A percentile compares a stretch with the other conserved stretches of the same genome.
These are phyloP conservation scores for Cygnus atratus DNA, from an alignment of 2,113 vertebrate genomes.

Conservation along the genomic window DNA sequence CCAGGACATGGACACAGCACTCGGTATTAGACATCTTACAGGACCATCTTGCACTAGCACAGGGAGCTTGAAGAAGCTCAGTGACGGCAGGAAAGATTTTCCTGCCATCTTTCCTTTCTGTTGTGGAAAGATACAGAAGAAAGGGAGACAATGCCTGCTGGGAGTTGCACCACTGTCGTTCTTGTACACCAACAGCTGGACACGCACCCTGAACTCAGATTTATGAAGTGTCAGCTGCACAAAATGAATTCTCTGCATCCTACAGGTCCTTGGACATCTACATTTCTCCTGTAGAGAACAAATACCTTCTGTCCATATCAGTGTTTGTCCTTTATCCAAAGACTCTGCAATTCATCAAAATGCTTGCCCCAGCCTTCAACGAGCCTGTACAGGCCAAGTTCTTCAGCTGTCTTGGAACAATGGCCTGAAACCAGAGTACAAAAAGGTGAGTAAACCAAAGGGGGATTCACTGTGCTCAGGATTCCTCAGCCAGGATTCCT, in stretches of 20 bases:
- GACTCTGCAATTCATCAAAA: background rate
- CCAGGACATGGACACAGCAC: background rate
- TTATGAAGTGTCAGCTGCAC: background rate
- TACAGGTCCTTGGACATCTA: background rate
- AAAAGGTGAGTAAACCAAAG: background rate
- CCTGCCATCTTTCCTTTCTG: background rate
- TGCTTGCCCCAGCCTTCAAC: background rate
- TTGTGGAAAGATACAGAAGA: background rate
- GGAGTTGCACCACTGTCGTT: background rate
- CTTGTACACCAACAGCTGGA: background rate
- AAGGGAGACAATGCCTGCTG: background rate
- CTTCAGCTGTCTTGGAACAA: background rate
- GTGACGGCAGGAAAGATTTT: background rate
- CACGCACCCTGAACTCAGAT: accelerated
- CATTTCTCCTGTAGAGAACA: background rate
- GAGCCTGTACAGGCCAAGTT: background rate
- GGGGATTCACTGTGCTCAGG: background rate
- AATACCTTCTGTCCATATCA: background rate
- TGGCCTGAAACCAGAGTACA: background rate
- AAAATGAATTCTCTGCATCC: background rate
- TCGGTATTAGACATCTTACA: background rate
- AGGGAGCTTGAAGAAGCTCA: background rate
- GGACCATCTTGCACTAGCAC: background rate
- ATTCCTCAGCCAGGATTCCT: background rate
- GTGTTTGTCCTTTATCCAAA: background rate